phyloP scores from a whole-genome alignment of 2,888 invertebrate genomes.

The Drosophila gaucha region DNA sequence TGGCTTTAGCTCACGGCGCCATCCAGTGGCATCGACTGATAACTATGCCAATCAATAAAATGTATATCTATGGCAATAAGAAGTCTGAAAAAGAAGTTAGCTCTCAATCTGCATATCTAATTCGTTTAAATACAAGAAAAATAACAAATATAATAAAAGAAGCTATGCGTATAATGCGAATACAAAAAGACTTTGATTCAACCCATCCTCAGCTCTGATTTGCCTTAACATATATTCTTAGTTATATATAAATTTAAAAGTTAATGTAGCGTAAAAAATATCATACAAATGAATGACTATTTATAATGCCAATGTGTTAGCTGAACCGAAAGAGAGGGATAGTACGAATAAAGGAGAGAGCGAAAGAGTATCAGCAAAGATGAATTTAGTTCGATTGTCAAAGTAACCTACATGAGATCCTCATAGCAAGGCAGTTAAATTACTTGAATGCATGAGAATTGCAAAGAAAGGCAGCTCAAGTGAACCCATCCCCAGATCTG shows the following conservation, averaged over 20 bases:
- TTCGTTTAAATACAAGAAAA: too few relatives aligned
- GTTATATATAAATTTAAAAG: neutral
- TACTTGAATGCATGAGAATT: too few relatives aligned
- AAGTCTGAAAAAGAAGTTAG: slow-evolving; percentile 13
- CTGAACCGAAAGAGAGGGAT: too few relatives aligned
- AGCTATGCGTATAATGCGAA: neutral
- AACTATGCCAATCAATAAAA: slow-evolving; percentile 45
- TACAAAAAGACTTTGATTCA: neutral
- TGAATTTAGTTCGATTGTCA: too few relatives aligned
- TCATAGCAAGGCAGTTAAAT: too few relatives aligned
- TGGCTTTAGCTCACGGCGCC: slow-evolving; percentile 42
- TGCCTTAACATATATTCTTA: neutral
- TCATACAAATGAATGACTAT: too few relatives aligned
- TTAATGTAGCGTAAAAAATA: too few relatives aligned
- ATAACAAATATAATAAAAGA: neutral
- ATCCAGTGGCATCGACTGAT: slow-evolving; percentile 29
- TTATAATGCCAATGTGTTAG: too few relatives aligned
- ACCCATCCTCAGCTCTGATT: neutral
- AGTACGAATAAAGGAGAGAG: too few relatives aligned
- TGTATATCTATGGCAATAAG: slow-evolving; percentile 23
- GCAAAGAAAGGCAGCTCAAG: too few relatives aligned
- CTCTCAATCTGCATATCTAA: slow-evolving; percentile 47
- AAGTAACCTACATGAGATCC: too few relatives aligned
- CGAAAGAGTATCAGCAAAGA: too few relatives aligned
- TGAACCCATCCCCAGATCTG: neutral